These are phyloP conservation scores for Epizoanthus stellaris DNA, from an alignment of 92 coral and sea anemone genomes.

Conservation along the genomic window DNA sequence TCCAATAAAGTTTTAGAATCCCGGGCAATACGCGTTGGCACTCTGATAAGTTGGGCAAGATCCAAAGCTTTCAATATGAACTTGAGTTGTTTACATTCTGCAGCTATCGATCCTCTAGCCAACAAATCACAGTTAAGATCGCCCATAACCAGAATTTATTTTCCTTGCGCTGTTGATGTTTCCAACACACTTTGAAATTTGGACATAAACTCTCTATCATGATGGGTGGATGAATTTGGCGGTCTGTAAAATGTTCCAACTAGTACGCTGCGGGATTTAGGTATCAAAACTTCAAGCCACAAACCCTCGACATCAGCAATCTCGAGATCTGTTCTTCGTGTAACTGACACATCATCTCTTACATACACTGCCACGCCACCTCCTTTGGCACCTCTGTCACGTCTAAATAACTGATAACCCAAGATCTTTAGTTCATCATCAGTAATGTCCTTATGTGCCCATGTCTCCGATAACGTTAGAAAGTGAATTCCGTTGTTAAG, in stretches of 20 bases:
- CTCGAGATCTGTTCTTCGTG: constrained; percentile 37
- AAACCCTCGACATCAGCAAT: constrained; percentile 13
- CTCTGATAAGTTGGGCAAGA: constrained; percentile 25
- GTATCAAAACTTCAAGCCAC: constrained; percentile 30
- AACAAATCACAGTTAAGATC: constrained; percentile 30
- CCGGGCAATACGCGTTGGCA: constrained; percentile 29
- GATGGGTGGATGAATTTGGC: constrained; percentile 4
- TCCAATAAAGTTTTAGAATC: constrained; percentile 38
- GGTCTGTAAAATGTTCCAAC: constrained; percentile 13
- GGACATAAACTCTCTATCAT: constrained; percentile 2
- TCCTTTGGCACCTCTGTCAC: constrained; percentile 10
- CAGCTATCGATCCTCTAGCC: neutral
- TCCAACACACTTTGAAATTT: too few relatives aligned
- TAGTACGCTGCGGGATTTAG: constrained; percentile 12
- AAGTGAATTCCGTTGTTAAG: constrained; percentile 28
- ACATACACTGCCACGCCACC: constrained; percentile 43
- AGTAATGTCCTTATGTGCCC: neutral
- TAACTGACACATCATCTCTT: constrained; percentile 28
- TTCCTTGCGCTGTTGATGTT: too few relatives aligned
- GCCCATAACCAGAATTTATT: constrained; percentile 5
- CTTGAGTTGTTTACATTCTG: constrained; percentile 33
- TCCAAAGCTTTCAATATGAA: constrained; percentile 23
- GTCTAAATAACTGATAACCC: constrained; percentile 26
- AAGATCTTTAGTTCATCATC: constrained; percentile 28
- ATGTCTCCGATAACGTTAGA: constrained; percentile 40